phyloP scores from a whole-genome alignment of 23 tunicate species.

The Oikopleura albicans region DNA sequence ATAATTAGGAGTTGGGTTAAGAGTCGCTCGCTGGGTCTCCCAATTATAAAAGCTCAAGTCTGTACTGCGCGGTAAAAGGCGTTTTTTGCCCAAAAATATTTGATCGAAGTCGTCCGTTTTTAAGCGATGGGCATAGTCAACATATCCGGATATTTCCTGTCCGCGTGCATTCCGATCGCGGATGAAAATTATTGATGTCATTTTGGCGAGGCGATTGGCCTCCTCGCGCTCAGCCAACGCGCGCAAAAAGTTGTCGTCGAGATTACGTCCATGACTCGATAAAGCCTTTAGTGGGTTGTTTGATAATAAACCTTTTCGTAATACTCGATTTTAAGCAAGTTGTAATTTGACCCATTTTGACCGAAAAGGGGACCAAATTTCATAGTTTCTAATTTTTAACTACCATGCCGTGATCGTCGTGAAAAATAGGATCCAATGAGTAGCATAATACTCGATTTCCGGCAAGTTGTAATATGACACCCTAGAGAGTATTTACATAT shows the following conservation, averaged over 20 bases:
- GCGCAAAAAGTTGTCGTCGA: constrained; percentile 33
- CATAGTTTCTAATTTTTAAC: too few species aligned
- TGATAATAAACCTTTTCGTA: too few species aligned
- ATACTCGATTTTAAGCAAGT: too few species aligned
- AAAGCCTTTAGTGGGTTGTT: too few species aligned
- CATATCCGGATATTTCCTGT: constrained; percentile 93
- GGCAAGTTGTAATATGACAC: too few species aligned
- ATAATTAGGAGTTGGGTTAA: constrained; percentile 83
- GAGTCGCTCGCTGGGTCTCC: constrained; percentile 74
- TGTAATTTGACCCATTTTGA: too few species aligned
- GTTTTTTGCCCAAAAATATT: constrained; percentile 69
- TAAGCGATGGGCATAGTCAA: constrained; percentile 81
- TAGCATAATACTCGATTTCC: too few species aligned
- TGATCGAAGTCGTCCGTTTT: constrained; percentile 88
- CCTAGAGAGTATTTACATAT: too few species aligned
- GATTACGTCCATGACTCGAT: constrained; percentile 31
- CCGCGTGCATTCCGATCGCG: constrained; percentile 56
- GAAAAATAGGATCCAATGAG: too few species aligned
- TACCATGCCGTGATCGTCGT: neutral
- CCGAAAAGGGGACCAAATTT: too few species aligned
- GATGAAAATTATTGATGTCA: constrained; percentile 89
- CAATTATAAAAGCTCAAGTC: constrained; percentile 94
- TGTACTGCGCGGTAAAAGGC: constrained; percentile 60
- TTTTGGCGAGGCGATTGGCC: constrained; percentile 76
- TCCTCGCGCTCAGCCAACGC: constrained; percentile 82